These are phyloP conservation scores for Troglohyphantes excavatus DNA, from an alignment of 2,888 invertebrate genomes.

Conservation along the genomic window DNA sequence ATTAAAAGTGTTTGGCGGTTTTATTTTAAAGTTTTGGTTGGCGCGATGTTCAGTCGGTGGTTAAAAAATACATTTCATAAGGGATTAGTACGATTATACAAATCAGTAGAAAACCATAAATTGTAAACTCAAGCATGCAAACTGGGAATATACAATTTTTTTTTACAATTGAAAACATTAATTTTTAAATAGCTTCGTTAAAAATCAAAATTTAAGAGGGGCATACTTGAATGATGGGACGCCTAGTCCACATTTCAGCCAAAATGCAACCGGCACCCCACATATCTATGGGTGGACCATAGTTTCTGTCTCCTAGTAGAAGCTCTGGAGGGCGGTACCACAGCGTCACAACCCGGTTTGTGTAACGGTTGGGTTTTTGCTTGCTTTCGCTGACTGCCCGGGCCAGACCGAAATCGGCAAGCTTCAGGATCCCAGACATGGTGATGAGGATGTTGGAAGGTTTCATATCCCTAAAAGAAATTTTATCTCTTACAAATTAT, in stretches of 20 bases:
- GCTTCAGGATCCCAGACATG: slow-evolving; percentile 94
- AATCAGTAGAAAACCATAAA: too few relatives aligned
- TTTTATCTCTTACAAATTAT: too few relatives aligned
- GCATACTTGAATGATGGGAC: slow-evolving; percentile 80
- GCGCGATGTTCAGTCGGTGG: too few relatives aligned
- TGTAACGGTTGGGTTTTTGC: slow-evolving; percentile 93
- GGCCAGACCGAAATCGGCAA: slow-evolving; percentile 99
- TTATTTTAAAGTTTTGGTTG: too few relatives aligned
- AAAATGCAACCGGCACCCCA: slow-evolving; percentile 97
- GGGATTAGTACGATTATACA: too few relatives aligned
- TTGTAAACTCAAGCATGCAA: too few relatives aligned
- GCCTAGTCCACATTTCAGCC: slow-evolving; percentile 99
- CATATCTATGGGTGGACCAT: slow-evolving; percentile 98
- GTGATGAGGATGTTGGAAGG: slow-evolving; percentile 99
- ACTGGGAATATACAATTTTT: too few relatives aligned
- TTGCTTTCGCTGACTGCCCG: slow-evolving; percentile 95
- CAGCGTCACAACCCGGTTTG: slow-evolving; percentile 87
- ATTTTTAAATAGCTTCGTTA: too few relatives aligned
- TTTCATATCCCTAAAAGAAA: slow-evolving; percentile 99
- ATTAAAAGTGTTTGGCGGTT: too few relatives aligned
- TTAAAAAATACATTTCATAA: too few relatives aligned
- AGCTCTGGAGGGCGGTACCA: slow-evolving; percentile 95
- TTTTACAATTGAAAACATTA: too few relatives aligned
- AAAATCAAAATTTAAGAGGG: too few relatives aligned
- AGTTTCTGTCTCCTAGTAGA: slow-evolving; percentile 92